Evolutionary conservation across 2,113 vertebrate genomes (phyloP).

Genomic region (Micronisus gabar): DNA sequence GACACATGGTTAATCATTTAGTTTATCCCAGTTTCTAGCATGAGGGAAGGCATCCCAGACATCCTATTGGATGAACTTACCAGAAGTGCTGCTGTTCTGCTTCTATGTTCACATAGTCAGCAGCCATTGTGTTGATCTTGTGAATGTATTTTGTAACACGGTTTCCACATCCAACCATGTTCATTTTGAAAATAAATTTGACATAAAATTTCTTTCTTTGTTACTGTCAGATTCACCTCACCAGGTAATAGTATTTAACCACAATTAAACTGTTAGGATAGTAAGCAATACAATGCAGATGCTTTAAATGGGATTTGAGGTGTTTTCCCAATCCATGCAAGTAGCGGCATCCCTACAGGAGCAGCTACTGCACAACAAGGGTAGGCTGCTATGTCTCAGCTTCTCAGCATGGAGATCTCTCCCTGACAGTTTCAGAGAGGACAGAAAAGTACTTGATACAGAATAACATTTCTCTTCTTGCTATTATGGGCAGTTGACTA

Average conservation of each 20-base stretch:
- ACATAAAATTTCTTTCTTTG: neutral
- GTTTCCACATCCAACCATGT: neutral
- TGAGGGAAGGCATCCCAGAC: neutral
- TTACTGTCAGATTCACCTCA: neutral
- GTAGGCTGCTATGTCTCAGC: neutral
- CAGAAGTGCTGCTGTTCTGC: neutral
- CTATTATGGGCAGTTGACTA: neutral
- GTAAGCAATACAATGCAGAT: neutral
- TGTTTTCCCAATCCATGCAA: neutral
- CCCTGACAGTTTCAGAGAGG: neutral
- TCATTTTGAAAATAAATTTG: neutral
- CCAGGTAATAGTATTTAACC: neutral
- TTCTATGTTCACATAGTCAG: neutral
- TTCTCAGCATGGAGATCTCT: neutral
- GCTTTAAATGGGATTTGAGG: neutral
- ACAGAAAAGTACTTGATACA: neutral
- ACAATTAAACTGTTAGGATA: neutral
- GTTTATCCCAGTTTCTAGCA: neutral
- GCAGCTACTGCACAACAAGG: neutral
- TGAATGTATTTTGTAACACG: accelerated
- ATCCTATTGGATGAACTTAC: neutral
- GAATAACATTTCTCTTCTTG: neutral
- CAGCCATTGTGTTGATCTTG: neutral
- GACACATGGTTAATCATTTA: neutral
- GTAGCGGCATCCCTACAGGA: neutral